Evolutionary conservation across 2,888 invertebrate species (phyloP), one percentile per base, ranked within the genome.

Genomic region (Yponomeuta sedellus): DNA sequence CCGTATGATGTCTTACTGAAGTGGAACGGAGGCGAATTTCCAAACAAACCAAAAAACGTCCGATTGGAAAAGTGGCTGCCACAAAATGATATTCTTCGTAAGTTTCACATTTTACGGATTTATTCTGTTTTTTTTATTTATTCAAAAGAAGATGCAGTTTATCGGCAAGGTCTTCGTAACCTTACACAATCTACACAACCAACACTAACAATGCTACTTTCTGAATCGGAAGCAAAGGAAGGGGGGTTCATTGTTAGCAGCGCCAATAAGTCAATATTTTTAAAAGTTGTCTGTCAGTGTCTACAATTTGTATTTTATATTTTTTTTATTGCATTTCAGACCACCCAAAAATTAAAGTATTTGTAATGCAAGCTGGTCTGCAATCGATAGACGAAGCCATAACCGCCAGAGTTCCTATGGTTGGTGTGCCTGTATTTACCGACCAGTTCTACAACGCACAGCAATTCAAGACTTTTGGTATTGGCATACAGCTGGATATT

Each of bases 351-450:
- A 40, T 63, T 57, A 67, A 67, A 40, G 67, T 34, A 10, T 67
- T 68, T 28, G 59, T 67, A 20, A 66, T 62, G 19, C 67, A 67
- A 64, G 67, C 61, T 19, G 67, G 63, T 3, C 56, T 67, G 34
- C 67, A 63, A 16, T 64, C 66, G 16, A 58, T 40, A 16, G 68
- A 66, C 19, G 67, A 67, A 56, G 67, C 68, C 12, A 67, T 68
- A 34, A 61, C 65, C 12, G 67, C 66, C 11, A 19, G 28, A 11
- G 61, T 64, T 20, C 66, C 66, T 12, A 20, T 67, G 57, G 10
- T 34, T 6, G 64, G 22, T 12, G 25, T 66, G 16, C 66, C 61
- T 19, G 59, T 65, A 12, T 66, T 40, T 61, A 64, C 65, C 44
- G 69, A 68, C 64, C 68, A 66, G 61, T 62, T 52, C 62, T 64